Conservation (phyloP, 1,140 invertebrate species). For the Drosophila nannoptera region DNA sequence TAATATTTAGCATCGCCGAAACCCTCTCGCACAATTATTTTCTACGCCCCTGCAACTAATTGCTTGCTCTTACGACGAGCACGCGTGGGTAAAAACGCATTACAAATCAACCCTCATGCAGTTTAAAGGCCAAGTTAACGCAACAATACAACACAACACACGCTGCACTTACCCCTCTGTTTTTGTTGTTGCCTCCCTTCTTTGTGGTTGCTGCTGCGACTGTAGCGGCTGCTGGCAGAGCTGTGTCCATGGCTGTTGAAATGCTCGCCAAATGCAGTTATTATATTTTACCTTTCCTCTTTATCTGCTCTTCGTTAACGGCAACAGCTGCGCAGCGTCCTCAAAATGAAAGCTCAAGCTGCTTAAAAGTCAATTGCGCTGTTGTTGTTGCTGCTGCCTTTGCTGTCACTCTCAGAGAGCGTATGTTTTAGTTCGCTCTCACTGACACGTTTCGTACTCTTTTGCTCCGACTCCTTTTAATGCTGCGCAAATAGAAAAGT, state of each 20-base stretch:
- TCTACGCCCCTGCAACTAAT: slow-evolving; percentile 12
- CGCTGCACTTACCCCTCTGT: slow-evolving; percentile 59
- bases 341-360: slow-evolving; percentile 36
- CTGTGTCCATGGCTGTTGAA: slow-evolving; percentile 56
- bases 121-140: slow-evolving; percentile 67
- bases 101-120: slow-evolving; percentile 49
- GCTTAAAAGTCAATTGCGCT: slow-evolving; percentile 59
- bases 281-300: slow-evolving; percentile 28
- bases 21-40: neutral
- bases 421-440: neutral
- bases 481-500: slow-evolving; percentile 43
- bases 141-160: slow-evolving; percentile 15
- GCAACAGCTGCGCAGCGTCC: slow-evolving; percentile 60
- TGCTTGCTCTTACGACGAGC: slow-evolving; percentile 1
- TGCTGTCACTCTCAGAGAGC: slow-evolving; percentile 19
- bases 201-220: slow-evolving; percentile 22
- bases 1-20: neutral
- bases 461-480: slow-evolving; percentile 48
- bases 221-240: too few relatives aligned
- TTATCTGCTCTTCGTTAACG: slow-evolving; percentile 15
- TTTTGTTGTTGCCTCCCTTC: slow-evolving; percentile 40
- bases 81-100: slow-evolving; percentile 48
- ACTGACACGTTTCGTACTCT: slow-evolving; percentile 14
- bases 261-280: slow-evolving; percentile 32
- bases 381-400: slow-evolving; percentile 10